Base-by-base conservation (phyloP, 2,113 vertebrate genomes). In the Melanerpes aurifrons region DNA sequence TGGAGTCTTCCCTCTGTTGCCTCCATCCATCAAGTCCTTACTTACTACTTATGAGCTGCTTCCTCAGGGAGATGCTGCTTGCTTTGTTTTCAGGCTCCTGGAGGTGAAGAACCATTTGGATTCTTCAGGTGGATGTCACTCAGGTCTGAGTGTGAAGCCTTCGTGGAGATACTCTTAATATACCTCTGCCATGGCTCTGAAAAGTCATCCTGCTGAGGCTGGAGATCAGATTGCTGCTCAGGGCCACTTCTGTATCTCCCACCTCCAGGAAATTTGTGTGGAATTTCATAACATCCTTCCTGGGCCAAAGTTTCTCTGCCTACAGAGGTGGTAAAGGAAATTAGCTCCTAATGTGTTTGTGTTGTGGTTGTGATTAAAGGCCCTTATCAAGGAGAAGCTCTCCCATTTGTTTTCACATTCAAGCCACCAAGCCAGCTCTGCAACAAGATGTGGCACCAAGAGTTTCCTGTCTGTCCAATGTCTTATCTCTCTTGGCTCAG, bases 351-450 rank as follows among this genome's bases (percentile, higher is more conserved):
- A 18, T 12, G 31, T 58, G 79, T 70, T 82, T 68, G 73, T 63
- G 75, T 70, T 56, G 57, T 10, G 37, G 43, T 31, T 82, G 59
- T 62, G 78, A 94, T 94, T 76, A 53, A 94, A 87, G 53, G 19
- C 83, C 68, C 82, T 79, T 96, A 93, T 93, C 94, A 67, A 74
- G 68, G 50, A 76, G 70, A 73, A 85, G 47, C 19, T 82, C 95
- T 94, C 84, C 84, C 71, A 72, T 31, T 67, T 67, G 25, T 85
- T 94, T 90, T 81, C 79, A 78, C 47, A 61, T 71, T 80, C 28
- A 66, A 94, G 86, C 59, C 64, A 73, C 71, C 71, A 84, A 93
- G 82, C 96, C 40, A 63, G 95, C 89, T 94, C 80, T 88, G 54
- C 89, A 92, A 71, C 25, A 74, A 88, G 61, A 79, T 67, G 58